phyloP scores from a whole-genome alignment of 1,140 invertebrate genomes.

The Leptopilina clavipes region DNA sequence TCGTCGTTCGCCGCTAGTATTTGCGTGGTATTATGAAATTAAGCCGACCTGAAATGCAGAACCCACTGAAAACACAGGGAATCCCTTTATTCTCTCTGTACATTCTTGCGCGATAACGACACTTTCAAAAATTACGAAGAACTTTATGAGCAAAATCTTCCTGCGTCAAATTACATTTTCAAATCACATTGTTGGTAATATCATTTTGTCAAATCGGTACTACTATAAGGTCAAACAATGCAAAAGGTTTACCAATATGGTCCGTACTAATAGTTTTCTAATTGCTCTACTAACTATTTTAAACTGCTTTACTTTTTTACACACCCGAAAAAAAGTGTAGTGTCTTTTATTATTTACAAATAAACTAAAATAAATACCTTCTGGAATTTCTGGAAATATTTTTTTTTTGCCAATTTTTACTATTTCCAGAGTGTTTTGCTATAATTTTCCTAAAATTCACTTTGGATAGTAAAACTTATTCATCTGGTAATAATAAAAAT shows the following conservation, averaged over 20 bases:
- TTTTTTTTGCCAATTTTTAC: too few species aligned
- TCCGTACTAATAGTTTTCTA: background rate
- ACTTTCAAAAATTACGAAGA: constrained; percentile 21
- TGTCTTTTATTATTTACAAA: too few species aligned
- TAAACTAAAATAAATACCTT: too few species aligned
- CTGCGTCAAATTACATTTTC: background rate
- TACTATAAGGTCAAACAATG: background rate
- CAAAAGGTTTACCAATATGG: background rate
- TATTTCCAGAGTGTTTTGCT: too few species aligned
- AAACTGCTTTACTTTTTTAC: too few species aligned
- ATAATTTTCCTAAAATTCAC: too few species aligned
- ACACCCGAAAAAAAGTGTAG: too few species aligned
- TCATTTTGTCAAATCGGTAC: background rate
- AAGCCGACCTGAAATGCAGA: constrained; percentile 55
- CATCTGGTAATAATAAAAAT: too few species aligned
- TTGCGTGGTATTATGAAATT: constrained; percentile 59
- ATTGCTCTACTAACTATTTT: too few species aligned
- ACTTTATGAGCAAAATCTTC: constrained; percentile 8
- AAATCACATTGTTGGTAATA: background rate
- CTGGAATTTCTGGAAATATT: too few species aligned
- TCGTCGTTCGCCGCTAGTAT: constrained; percentile 47
- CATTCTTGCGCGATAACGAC: constrained; percentile 14
- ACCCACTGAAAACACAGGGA: constrained; percentile 50
- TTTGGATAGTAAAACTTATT: too few species aligned
- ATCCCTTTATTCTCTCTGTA: constrained; percentile 13